Base-by-base conservation (phyloP, 2,113 vertebrate species). In the Eonycteris spelaea region DNA sequence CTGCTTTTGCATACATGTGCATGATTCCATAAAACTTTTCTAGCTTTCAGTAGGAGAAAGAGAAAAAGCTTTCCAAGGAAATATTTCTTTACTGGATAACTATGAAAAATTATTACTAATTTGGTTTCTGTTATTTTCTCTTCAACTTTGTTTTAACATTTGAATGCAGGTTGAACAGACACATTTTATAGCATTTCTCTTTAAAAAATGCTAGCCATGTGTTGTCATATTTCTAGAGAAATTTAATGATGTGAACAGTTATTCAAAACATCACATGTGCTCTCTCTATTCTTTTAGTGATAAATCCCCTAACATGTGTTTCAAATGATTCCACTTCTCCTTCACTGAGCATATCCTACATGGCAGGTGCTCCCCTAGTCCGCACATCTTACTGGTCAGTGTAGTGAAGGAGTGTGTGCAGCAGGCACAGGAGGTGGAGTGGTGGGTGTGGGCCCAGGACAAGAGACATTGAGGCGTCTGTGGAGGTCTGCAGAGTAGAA, bases 391-490 rank as follows among this genome's bases (percentile, higher is more conserved):
- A 14, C 51, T 7, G 13, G 48, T 14, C 48, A 51, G 48, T 51
- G 48, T 51, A 51, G 48, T 14, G 48, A 51, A 51, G 13, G 13
- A 51, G 7, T 45, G 6, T 33, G 11, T 22, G 4, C 55, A 40
- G n/a, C 45, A 14, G 33, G 55, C 7, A 15, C 22, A 22, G 35
- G 21, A 0, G 0, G 28, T 3, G 0, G 0, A 4, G 28, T 19
- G 21, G 15, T 5, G 10, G 2, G 21, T 9, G 14, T 16, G 3
- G 9, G 21, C 22, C 22, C 40, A 15, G 75, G 38, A 26, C 3
- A 14, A 7, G n/a, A n/a, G 15, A 5, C 10, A 8, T 30, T 0
- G 1, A 48, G 10, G 26, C 0, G 5, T 30, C 67, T 63, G 55
- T 40, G 22, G 78, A 28, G 22, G 67, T 65, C 13, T n/a, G 80